Percentiles rank a stretch among this genome's conserved stretches.
phyloP scores from a whole-genome alignment of 1,140 invertebrate genomes.

The Acromyrmex charruanus region DNA sequence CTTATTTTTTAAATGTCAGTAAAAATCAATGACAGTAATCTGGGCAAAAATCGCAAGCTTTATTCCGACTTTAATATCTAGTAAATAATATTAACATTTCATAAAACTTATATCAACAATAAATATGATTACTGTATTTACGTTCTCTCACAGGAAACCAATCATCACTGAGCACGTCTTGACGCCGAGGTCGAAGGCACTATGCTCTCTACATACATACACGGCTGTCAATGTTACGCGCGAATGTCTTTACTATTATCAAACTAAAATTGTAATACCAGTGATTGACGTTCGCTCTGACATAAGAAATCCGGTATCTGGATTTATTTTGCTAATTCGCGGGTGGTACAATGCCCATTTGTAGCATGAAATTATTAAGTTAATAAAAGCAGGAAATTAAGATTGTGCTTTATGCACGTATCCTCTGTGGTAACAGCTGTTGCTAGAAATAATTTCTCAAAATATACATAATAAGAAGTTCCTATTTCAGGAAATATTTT shows the following conservation, averaged over 20 bases:
- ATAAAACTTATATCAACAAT: not conserved
- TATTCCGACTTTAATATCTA: not conserved
- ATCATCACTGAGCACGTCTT: not conserved
- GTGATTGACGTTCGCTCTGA: not conserved
- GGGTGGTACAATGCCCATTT: too few relatives aligned
- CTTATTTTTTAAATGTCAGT: not conserved
- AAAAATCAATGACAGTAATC: not conserved
- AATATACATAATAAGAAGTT: not conserved
- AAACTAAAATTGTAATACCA: not conserved
- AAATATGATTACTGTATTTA: conserved; percentile 22
- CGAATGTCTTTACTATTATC: not conserved
- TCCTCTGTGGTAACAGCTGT: not conserved
- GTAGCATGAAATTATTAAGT: not conserved
- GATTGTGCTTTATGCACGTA: not conserved
- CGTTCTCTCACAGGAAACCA: not conserved
- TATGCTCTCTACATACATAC: not conserved
- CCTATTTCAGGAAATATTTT: not conserved
- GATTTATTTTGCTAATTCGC: conserved; percentile 19
- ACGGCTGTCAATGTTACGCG: not conserved
- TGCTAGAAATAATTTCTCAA: not conserved
- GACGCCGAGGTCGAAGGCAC: not conserved
- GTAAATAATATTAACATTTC: conserved; percentile 8
- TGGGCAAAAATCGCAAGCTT: not conserved
- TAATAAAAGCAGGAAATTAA: not conserved
- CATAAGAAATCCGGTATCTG: not conserved